Base-by-base conservation (phyloP, 1,140 invertebrate species). In the Drosophila athabasca region DNA sequence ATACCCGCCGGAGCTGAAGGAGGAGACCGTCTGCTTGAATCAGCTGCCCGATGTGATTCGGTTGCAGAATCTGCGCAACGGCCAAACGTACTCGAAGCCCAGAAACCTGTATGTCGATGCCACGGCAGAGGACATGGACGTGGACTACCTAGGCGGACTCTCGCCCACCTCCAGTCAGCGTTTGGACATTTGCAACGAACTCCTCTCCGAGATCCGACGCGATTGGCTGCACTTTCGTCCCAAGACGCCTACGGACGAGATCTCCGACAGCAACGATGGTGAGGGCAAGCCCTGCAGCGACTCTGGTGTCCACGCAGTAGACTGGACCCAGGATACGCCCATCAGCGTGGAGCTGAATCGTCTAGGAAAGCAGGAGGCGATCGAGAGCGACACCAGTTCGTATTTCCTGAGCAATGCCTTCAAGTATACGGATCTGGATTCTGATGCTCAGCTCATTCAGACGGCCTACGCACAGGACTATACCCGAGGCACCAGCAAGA, bases 141-240 rank as follows among this genome's bases (percentile, higher is more conserved):
- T 62, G 8, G 79, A 90, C 46, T 90, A 88, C 17, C 52, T 90
- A 64, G 82, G 90, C 13, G 77, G 90, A 13, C 55, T 91, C 7
- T 91, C 90, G 43, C 90, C 90, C 1, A 90, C 90, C 11, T 91
- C 90, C n/a, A 91, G 90, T 39, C 90, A 91, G 43, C 90, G 90
- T 7, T 35, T 91, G 46, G 90, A 91, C n/a, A 78, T 91, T 8
- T 91, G 90, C 80, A 91, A 91, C 50, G 91, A 92, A 50, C 49
- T 92, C 62, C 62, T 92, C 29, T 77, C 79, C 43, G 90, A 92
- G 72, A 91, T 92, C 52, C 68, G 89, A 0, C 79, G 83, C 6
- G 90, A 92, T 67, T 91, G 95, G 95, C 93, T 96, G 91, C 95
- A 96, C 90, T 96, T 96, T 91, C 94, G 95, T 79, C 95, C 95